Evolutionary conservation across 92 coral and sea anemone species (phyloP), one percentile per base, ranked within the genome.

Genomic region (Virgularia gustaviana): DNA sequence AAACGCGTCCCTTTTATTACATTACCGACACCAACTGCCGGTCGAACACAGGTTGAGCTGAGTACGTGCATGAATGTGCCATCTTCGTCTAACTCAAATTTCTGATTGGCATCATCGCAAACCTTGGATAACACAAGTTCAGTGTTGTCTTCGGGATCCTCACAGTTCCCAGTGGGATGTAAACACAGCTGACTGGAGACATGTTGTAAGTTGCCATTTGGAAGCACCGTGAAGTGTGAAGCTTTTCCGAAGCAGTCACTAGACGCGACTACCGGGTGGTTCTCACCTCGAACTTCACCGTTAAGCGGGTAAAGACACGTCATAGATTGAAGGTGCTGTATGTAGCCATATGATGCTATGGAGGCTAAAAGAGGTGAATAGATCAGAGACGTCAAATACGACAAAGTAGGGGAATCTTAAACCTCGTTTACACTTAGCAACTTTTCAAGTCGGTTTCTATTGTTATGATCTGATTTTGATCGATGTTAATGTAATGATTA

Each of bases 81-180:
- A 60, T 60, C 67, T 22, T 30, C 20, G 24, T 15, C 18, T 20
- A 60, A 11, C 19, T 16, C 20, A 60, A 60, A 60, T 36, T 15
- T 0, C 6, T 37, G 36, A n/a, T 6, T 60, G 1, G 22, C 43
- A 22, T 37, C 24, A 60, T n/a, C 67, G 19, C 67, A 60, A 6
- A 24, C 16, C 27, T 34, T 60, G 22, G 67, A 60, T 15, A 60
- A 33, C 16, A 60, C 67, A 18, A 60, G 67, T 37, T 60, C 67
- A 29, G 67, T 60, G 27, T 36, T 36, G 36, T 60, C 67, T 60
- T 60, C 67, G 22, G 67, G 67, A 45, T 23, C 23, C 22, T 10
- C 19, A 60, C 67, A 60, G 36, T 60, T 29, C 0, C 67, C 67
- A 28, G 44, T 60, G 3, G 67, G 67, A 33, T 60, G 67, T 60